phyloP scores from a whole-genome alignment of 2,797 vertebrate genomes.

The Notamacropus eugenii region DNA sequence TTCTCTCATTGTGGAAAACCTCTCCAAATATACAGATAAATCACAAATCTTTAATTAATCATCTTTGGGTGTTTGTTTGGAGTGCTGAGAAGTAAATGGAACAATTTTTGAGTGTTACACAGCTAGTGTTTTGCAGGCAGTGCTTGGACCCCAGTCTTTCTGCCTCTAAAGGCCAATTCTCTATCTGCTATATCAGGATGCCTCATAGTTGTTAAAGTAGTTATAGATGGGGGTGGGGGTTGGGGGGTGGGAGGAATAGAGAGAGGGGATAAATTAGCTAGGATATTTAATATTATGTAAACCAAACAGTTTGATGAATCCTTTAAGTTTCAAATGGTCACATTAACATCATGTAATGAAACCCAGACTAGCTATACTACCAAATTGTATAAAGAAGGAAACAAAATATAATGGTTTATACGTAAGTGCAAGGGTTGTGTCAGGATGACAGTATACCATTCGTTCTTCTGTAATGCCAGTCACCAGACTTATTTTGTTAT shows the following conservation, averaged over 20 bases:
- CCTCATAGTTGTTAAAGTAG: background rate
- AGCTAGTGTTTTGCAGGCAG: background rate
- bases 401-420: background rate
- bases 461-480: background rate
- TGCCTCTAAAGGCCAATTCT: background rate
- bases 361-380: background rate
- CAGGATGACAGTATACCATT: background rate
- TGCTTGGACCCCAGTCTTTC: background rate
- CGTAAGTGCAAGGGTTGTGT: background rate
- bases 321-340: background rate
- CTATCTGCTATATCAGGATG: background rate
- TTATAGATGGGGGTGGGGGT: background rate
- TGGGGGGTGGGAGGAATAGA: too few species aligned
- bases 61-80: background rate
- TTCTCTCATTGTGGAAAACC: background rate
- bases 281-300: background rate
- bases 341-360: background rate
- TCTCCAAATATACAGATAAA: background rate
- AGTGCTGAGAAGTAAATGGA: background rate
- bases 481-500: background rate
- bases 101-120: background rate
- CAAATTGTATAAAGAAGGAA: background rate
- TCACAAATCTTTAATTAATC: background rate
- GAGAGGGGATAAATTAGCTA: background rate
- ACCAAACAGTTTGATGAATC: background rate